A percentile compares a stretch with the other conserved stretches of the same genome.
phyloP scores from a whole-genome alignment of 2,888 invertebrate genomes.

The Philaethria dido region DNA sequence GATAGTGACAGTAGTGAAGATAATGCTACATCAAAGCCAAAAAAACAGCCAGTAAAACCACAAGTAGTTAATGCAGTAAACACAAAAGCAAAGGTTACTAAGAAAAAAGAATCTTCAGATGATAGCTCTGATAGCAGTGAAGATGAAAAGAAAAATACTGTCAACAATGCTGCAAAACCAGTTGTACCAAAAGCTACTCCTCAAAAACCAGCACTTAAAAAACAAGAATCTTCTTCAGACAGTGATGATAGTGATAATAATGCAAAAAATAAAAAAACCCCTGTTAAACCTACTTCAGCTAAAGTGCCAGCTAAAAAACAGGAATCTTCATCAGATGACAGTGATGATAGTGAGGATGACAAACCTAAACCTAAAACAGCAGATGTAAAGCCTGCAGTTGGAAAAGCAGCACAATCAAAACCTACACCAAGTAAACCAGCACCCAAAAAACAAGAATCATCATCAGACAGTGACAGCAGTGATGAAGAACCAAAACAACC shows the following conservation, averaged over 20 bases:
- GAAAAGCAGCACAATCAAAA: conserved; percentile 32
- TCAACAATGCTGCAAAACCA: conserved; percentile 39
- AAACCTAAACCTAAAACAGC: conserved; percentile 39
- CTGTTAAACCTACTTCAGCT: conserved; percentile 24
- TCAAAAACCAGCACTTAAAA: conserved; percentile 53
- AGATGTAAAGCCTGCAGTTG: conserved; percentile 35
- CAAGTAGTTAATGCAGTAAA: conserved; percentile 49
- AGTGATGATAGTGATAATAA: conserved; percentile 66
- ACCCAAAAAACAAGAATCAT: conserved; percentile 44
- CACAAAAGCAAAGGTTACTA: conserved; percentile 45
- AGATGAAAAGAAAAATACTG: conserved; percentile 59
- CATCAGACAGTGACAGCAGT: conserved; percentile 52
- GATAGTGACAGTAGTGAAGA: conserved; percentile 61
- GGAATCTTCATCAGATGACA: conserved; percentile 57
- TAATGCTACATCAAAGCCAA: conserved; percentile 48
- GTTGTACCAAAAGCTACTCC: conserved; percentile 43
- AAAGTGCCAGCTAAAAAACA: conserved; percentile 33
- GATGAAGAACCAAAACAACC: conserved; percentile 48
- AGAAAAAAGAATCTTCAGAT: conserved; percentile 62
- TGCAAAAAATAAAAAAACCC: conserved; percentile 59
- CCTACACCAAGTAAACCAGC: conserved; percentile 46
- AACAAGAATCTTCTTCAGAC: conserved; percentile 66
- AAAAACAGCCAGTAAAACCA: conserved; percentile 44
- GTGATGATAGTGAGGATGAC: conserved; percentile 68
- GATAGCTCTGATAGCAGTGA: conserved; percentile 60